Conservation (phyloP, 2,113 vertebrate species). For the Oryzias curvinotus region DNA sequence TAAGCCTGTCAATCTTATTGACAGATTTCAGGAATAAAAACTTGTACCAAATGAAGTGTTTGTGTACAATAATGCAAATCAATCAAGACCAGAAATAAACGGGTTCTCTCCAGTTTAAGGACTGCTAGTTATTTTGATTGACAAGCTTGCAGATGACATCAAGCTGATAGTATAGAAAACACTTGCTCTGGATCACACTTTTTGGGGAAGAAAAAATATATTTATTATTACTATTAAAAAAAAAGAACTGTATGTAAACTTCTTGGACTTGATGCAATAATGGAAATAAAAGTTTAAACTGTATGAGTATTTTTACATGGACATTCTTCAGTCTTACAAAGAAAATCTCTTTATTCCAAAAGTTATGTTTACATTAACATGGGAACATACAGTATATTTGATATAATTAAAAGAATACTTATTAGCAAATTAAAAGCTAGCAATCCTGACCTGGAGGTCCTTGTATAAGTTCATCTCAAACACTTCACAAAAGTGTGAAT, state of each 20-base stretch:
- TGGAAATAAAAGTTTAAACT: too few relatives aligned
- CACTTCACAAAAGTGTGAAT: constrained; percentile 52
- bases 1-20: constrained; percentile 74
- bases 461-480: constrained; percentile 38
- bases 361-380: too few relatives aligned
- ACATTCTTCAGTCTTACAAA: too few relatives aligned
- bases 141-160: constrained; percentile 54
- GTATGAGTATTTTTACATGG: too few relatives aligned
- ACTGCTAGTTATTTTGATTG: constrained; percentile 68
- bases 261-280: too few relatives aligned
- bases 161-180: constrained; percentile 27
- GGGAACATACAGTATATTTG: too few relatives aligned
- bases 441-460: constrained; percentile 1
- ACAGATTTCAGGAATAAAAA: constrained; percentile 67
- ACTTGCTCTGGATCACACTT: constrained; percentile 31
- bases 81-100: constrained; percentile 70
- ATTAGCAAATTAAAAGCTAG: constrained; percentile 32
- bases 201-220: constrained; percentile 12
- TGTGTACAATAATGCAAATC: constrained; percentile 69
- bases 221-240: too few relatives aligned
- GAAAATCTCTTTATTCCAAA: too few relatives aligned
- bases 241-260: too few relatives aligned
- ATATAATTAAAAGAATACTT: constrained; percentile 1
- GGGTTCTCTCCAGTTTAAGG: constrained; percentile 63
- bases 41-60: constrained; percentile 61